These are phyloP conservation scores for Tichodroma muraria DNA, from an alignment of 2,113 vertebrate species.

Conservation along the genomic window DNA sequence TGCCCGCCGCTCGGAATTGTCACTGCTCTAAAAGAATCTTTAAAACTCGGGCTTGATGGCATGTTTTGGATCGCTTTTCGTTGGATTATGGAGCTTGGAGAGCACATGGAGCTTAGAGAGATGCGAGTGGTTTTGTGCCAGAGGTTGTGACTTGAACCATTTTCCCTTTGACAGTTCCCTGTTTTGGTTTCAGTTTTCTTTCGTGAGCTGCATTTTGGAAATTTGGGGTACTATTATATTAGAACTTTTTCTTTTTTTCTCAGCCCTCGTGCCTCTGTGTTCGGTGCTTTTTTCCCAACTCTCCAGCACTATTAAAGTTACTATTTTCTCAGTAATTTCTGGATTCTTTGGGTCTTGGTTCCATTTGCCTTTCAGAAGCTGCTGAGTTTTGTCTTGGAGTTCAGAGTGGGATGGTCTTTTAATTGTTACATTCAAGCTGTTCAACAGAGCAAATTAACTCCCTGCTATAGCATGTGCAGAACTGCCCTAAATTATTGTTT, in stretches of 20 bases:
- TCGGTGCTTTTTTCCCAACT: background rate
- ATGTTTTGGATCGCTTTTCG: background rate
- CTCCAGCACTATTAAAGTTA: background rate
- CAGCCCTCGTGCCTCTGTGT: rapidly evolving
- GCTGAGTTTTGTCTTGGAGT: background rate
- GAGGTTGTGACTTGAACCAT: background rate
- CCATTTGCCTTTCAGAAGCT: background rate
- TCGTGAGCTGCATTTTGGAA: background rate
- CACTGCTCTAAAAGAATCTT: rapidly evolving
- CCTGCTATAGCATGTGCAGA: background rate
- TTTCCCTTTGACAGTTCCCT: background rate
- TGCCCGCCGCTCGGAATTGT: background rate
- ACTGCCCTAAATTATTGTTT: background rate
- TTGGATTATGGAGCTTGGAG: rapidly evolving
- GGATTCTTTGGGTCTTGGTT: background rate
- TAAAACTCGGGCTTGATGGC: background rate
- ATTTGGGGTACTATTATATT: background rate
- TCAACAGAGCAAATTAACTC: background rate
- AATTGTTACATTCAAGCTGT: background rate
- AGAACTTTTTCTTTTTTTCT: background rate
- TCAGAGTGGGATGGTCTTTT: background rate
- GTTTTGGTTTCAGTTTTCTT: background rate
- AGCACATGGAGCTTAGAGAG: background rate
- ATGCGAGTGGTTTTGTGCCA: background rate
- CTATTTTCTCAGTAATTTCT: background rate